Evolutionary conservation across 2,797 vertebrate genomes (phyloP).

Genomic region (Cichlasoma orientale): DNA sequence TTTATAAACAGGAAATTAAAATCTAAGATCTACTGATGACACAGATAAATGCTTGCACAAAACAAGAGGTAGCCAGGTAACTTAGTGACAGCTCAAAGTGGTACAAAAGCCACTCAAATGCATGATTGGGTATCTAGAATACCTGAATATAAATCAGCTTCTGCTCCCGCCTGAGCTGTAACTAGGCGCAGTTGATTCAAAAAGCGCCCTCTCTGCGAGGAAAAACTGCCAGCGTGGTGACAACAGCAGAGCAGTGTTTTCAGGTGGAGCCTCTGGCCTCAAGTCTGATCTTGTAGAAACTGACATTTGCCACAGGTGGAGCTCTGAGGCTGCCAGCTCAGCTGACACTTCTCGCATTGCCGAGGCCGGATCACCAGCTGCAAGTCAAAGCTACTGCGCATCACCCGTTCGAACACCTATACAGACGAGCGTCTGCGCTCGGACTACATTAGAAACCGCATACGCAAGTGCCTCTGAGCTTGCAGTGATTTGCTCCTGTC

Average conservation of each 20-base stretch:
- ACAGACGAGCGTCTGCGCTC: neutral
- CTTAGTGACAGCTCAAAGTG: neutral
- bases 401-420: neutral
- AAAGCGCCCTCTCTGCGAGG: neutral
- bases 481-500: neutral
- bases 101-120: neutral
- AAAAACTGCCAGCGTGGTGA: neutral
- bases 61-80: neutral
- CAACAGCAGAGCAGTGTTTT: slow-evolving; percentile 2
- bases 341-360: slow-evolving; percentile 22
- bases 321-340: slow-evolving; percentile 25
- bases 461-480: neutral
- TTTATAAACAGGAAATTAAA: neutral
- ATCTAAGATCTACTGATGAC: neutral
- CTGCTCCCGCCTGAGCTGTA: neutral
- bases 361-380: slow-evolving; percentile 25
- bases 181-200: neutral
- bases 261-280: neutral
- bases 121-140: neutral
- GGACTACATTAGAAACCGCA: neutral
- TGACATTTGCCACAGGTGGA: slow-evolving; percentile 39
- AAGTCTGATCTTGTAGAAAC: neutral
- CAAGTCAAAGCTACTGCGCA: slow-evolving; percentile 18
- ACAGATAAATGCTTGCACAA: neutral
- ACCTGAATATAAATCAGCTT: neutral